Conservation (phyloP, 2,888 invertebrate genomes). For the Helleia helle region DNA sequence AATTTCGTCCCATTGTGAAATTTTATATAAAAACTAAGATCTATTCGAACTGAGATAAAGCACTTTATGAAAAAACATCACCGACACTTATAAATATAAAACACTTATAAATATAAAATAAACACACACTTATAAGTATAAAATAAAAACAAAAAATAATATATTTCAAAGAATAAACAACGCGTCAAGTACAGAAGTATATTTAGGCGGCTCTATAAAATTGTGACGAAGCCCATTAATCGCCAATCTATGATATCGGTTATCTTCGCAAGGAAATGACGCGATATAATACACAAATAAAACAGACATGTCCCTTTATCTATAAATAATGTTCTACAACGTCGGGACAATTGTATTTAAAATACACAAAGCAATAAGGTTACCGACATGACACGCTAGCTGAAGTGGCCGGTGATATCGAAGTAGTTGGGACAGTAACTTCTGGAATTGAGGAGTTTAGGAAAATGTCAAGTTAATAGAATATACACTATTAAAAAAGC, state of each 20-base stretch:
- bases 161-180: conserved; percentile 13
- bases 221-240: conserved; percentile 24
- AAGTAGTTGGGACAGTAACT: too few species aligned
- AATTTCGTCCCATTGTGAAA: background rate
- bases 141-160: background rate
- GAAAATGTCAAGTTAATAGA: too few species aligned
- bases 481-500: too few species aligned
- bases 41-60: background rate
- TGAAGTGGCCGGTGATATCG: too few species aligned
- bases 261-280: conserved; percentile 47
- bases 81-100: background rate
- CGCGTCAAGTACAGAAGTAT: conserved; percentile 15
- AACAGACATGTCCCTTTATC: conserved; percentile 4
- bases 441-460: too few species aligned
- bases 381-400: too few species aligned
- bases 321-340: conserved; percentile 1
- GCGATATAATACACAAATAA: conserved; percentile 2
- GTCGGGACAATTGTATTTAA: too few species aligned
- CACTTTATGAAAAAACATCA: background rate
- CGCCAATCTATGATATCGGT: conserved; percentile 39
- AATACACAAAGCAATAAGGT: too few species aligned
- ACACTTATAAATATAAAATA: too few species aligned
- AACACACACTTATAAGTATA: background rate
- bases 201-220: conserved; percentile 21
- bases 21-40: background rate